These are phyloP conservation scores for Halocynthia aurantium DNA, from an alignment of 23 tunicate species.

Conservation along the genomic window DNA sequence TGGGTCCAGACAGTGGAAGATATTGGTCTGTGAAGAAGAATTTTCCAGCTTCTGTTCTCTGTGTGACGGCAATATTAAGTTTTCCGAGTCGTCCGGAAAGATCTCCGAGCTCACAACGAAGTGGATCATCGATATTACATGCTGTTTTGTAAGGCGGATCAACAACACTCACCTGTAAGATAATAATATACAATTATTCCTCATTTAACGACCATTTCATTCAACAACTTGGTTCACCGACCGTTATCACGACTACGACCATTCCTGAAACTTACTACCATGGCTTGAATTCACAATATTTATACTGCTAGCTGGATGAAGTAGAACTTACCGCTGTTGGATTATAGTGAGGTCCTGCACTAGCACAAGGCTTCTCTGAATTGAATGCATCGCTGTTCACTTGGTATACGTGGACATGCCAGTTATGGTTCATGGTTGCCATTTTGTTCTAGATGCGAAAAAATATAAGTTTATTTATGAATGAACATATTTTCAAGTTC, in stretches of 20 bases:
- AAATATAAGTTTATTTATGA: too few relatives aligned
- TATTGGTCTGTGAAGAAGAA: conserved; percentile 61
- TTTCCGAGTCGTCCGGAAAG: conserved; percentile 33
- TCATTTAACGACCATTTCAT: background rate
- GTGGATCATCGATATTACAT: conserved; percentile 44
- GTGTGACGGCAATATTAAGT: conserved; percentile 26
- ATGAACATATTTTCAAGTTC: too few relatives aligned
- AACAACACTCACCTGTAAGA: conserved; percentile 7
- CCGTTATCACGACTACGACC: too few relatives aligned
- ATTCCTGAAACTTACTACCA: too few relatives aligned
- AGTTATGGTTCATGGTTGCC: conserved; percentile 44
- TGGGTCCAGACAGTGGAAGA: conserved; percentile 44
- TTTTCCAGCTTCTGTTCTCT: conserved; percentile 18
- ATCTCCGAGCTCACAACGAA: conserved; percentile 83
- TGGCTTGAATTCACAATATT: too few relatives aligned
- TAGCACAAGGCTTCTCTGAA: conserved; percentile 23
- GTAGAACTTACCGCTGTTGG: conserved; percentile 56
- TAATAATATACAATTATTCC: background rate
- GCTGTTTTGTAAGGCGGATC: conserved; percentile 22
- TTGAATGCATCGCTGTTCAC: conserved; percentile 30
- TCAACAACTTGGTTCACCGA: too few relatives aligned
- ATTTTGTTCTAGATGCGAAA: conserved; percentile 19
- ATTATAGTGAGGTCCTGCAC: conserved; percentile 79
- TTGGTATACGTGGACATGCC: conserved; percentile 62
- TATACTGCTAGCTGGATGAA: background rate